Conservation (phyloP, 2,113 vertebrate species). For the Python bivittatus region DNA sequence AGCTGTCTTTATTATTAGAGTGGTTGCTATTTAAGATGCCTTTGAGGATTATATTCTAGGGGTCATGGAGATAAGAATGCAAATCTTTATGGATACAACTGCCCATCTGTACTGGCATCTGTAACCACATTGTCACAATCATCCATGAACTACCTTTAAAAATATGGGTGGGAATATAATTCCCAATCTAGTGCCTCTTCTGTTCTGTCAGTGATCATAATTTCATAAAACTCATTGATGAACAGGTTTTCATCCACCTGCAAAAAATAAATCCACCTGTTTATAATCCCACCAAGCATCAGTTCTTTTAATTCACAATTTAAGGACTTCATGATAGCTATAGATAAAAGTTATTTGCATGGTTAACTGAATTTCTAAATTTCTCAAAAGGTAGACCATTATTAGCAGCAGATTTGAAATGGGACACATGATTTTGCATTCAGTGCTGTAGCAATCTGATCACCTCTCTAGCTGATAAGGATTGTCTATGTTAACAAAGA, state of each 20-base stretch:
- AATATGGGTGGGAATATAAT: not conserved
- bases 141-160: not conserved
- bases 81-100: not conserved
- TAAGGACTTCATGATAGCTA: not conserved
- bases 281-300: not conserved
- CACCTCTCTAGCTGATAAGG: not conserved
- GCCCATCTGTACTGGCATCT: not conserved
- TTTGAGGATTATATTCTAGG: not conserved
- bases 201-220: not conserved
- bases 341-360: not conserved
- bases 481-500: not conserved
- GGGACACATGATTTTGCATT: not conserved
- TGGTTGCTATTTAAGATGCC: not conserved
- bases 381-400: not conserved
- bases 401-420: not conserved
- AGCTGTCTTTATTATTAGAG: not conserved
- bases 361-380: not conserved
- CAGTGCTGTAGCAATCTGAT: not conserved
- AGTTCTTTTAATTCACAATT: not conserved
- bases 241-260: not conserved
- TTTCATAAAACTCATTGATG: conserved; percentile 38
- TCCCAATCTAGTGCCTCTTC: not conserved
- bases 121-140: too few species aligned
- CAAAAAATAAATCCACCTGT: not conserved
- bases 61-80: not conserved